phyloP scores from a whole-genome alignment of 2,888 invertebrate species.

The Pollenia angustigena region DNA sequence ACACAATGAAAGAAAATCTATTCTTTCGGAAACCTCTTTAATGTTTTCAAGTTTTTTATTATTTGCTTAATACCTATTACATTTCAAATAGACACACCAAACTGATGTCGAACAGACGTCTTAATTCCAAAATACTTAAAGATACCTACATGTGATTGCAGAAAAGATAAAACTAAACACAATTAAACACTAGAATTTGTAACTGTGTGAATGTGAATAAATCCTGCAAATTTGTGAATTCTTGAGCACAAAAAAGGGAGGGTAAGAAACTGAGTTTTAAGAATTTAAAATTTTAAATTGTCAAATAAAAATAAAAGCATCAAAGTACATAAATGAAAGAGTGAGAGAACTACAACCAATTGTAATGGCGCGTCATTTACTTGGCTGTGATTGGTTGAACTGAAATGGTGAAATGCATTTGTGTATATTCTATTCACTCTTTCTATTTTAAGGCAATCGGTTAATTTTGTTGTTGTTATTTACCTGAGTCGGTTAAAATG shows the following conservation, averaged over 20 bases:
- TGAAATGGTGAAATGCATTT: neutral
- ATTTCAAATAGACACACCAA: slow-evolving; percentile 30
- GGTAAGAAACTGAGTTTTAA: slow-evolving; percentile 26
- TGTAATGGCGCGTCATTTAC: slow-evolving; percentile 19
- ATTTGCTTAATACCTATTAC: slow-evolving; percentile 24
- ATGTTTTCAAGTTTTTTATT: neutral
- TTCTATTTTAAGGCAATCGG: neutral
- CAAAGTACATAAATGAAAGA: slow-evolving; percentile 1
- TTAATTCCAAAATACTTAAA: slow-evolving; percentile 17
- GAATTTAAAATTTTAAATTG: neutral
- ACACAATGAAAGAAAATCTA: neutral
- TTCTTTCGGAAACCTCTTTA: neutral
- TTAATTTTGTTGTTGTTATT: neutral
- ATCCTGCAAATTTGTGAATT: slow-evolving; percentile 20
- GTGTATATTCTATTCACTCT: slow-evolving; percentile 51
- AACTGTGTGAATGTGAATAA: slow-evolving; percentile 9
- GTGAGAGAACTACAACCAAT: slow-evolving; percentile 54
- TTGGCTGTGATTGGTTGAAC: slow-evolving; percentile 50
- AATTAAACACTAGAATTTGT: neutral
- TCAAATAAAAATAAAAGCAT: neutral
- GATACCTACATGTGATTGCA: neutral
- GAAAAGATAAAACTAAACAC: slow-evolving; percentile 1
- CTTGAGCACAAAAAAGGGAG: neutral
- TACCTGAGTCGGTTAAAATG: slow-evolving; percentile 43
- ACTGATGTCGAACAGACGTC: slow-evolving; percentile 49